These are phyloP conservation scores for Alcedo atthis DNA, from an alignment of 2,797 vertebrate genomes.

Conservation along the genomic window DNA sequence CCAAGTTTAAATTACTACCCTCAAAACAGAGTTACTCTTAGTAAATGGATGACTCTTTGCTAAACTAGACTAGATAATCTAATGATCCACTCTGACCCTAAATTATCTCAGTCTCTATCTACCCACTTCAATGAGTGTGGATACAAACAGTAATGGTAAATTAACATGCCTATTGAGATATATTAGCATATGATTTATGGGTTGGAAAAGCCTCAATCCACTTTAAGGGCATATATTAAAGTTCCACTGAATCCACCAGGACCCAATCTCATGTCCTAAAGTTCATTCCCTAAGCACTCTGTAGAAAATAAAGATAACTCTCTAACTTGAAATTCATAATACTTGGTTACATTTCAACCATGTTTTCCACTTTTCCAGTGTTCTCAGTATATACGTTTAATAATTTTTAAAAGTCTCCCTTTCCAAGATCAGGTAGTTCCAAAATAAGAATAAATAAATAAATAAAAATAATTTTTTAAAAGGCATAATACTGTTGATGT, in stretches of 20 bases:
- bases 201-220: background rate
- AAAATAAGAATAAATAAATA: background rate
- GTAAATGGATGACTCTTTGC: background rate
- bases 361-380: background rate
- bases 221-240: background rate
- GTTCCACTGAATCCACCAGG: background rate
- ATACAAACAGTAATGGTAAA: background rate
- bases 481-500: background rate
- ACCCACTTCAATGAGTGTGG: background rate
- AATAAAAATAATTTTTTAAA: background rate
- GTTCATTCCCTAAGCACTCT: background rate
- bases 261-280: background rate
- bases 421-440: slow-evolving; percentile 9
- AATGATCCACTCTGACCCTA: background rate
- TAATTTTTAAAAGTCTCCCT: slow-evolving; percentile 11
- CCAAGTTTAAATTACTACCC: background rate
- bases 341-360: background rate
- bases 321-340: background rate
- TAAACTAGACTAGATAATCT: background rate
- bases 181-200: background rate
- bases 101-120: background rate
- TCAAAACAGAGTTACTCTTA: background rate
- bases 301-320: background rate
- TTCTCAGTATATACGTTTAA: background rate
- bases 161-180: background rate